These are phyloP conservation scores for Bubalus kerabau DNA, from an alignment of 2,113 vertebrate genomes.

Conservation along the genomic window DNA sequence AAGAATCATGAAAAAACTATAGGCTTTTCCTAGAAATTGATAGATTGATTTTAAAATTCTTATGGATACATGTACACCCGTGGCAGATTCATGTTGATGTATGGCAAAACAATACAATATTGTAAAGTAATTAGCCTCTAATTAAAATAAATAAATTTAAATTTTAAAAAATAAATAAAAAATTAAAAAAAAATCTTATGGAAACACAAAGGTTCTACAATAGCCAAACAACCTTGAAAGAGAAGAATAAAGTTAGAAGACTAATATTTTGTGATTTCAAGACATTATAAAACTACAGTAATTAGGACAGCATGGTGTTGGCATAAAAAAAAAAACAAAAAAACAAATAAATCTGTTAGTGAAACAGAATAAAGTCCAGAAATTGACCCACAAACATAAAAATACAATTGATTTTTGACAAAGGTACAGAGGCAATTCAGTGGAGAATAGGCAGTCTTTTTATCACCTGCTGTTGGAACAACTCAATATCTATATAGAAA, in stretches of 20 bases:
- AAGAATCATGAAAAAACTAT: neutral
- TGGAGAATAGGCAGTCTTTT: neutral
- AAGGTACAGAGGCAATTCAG: neutral
- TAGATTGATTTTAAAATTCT: neutral
- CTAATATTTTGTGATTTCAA: neutral
- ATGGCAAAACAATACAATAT: no score
- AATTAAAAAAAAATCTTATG: no score
- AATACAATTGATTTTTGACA: neutral
- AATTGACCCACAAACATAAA: neutral
- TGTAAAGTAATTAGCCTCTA: no score
- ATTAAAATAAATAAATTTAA: no score
- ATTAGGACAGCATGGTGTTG: neutral
- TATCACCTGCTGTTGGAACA: neutral
- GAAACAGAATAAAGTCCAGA: neutral
- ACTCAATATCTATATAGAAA: neutral
- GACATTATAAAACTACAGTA: neutral
- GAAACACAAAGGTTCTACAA: neutral
- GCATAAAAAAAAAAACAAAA: neutral
- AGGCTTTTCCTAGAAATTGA: neutral
- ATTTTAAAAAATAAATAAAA: no score
- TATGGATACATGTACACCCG: neutral
- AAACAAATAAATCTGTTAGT: neutral
- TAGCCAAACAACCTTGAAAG: neutral
- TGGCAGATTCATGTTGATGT: no score
- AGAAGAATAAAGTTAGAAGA: neutral